Base-by-base conservation (phyloP, 1,140 invertebrate species). In the Neomicropteryx cornuta region DNA sequence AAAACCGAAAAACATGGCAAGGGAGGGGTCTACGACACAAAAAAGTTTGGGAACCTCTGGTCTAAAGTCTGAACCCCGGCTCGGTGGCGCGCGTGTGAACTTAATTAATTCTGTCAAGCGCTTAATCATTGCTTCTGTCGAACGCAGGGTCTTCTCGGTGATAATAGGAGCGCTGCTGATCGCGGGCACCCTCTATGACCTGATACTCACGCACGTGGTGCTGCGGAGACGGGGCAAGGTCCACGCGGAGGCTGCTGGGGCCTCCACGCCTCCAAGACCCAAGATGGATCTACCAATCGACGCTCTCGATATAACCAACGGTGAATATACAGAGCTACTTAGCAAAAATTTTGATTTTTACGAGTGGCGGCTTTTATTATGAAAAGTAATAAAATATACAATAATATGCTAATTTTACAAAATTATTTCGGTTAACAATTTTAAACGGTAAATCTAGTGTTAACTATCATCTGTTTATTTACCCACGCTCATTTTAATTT, bases 161-260 rank as follows among this genome's bases (percentile, higher is more conserved):
- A 41, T 69, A 6, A 72, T 81, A 1, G 46, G 59, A 2, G 43
- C 70, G 2, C 45, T 83, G 24, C 69, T 86, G 42, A 59, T 75
- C 3, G 48, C 63, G 4, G 81, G 79, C 13, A 79, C 76, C 0
- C 50, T 60, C 8, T 79, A 77, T 50, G 76, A 78, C 57, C 58
- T 75, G 50, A 62, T 60, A 30, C 49, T 76, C 41, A 60, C 59
- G 4, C 53, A 58, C 3, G 58, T 55, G 10, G 56, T 69, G 45
- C n/a, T n/a, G n/a, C n/a, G n/a, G n/a, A n/a, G n/a, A n/a, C n/a
- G 8, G 42, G 34, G 1, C 29, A 53, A 47, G 42, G 42, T 3
- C 36, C 52, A 19, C 52, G 51, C 38, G 34, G 56, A 5, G 53
- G 48, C 11, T 48, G 55, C 32, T 50, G 48, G 1, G 49, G 43